Evolutionary conservation across 2,797 vertebrate species (phyloP).

Genomic region (Argentina silus): DNA sequence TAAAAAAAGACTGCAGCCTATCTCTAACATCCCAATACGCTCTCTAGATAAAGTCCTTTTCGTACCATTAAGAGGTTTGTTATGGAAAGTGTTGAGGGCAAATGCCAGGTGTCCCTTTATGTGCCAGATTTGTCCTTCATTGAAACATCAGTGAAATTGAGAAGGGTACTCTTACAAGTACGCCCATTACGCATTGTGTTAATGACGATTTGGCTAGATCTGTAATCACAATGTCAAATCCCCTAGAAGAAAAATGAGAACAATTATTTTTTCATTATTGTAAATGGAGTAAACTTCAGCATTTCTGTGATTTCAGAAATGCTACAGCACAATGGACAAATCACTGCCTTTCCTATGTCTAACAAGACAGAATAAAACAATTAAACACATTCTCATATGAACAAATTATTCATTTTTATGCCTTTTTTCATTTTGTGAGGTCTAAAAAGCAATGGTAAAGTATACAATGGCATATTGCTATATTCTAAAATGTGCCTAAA

Average conservation of each 20-base stretch:
- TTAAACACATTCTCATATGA: background rate
- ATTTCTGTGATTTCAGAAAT: background rate
- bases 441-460: too few relatives aligned
- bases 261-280: too few relatives aligned
- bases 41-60: background rate
- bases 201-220: background rate
- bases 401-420: too few relatives aligned
- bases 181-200: background rate
- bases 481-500: too few relatives aligned
- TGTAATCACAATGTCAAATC: background rate
- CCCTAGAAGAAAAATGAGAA: too few relatives aligned
- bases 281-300: too few relatives aligned
- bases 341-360: background rate
- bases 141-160: background rate
- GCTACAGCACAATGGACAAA: background rate
- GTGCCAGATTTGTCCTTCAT: constrained; percentile 18
- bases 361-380: background rate
- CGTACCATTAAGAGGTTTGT: constrained; percentile 5
- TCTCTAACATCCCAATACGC: constrained; percentile 25
- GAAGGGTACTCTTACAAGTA: constrained; percentile 19
- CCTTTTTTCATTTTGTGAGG: too few relatives aligned
- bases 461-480: too few relatives aligned
- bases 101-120: constrained; percentile 4
- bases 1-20: constrained; percentile 17
- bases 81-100: background rate